phyloP scores from a whole-genome alignment of 64 coral and sea anemone species.

The Orbicella faveolata region DNA sequence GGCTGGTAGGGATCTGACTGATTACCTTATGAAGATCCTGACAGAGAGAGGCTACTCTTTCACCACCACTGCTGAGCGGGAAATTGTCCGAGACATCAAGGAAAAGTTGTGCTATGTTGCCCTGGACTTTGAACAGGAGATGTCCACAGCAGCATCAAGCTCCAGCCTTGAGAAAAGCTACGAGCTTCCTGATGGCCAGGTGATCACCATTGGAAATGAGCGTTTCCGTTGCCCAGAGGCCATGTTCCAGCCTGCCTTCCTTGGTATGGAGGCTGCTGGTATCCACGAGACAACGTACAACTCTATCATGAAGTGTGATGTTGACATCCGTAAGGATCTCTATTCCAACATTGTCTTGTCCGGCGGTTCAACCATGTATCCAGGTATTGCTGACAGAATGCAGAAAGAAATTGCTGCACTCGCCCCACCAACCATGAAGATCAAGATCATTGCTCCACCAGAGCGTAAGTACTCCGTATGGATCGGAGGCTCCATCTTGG shows the following conservation, averaged over 20 bases:
- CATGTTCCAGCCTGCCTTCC: conserved; percentile 78
- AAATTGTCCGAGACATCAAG: conserved; percentile 77
- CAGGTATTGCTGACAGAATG: conserved; percentile 89
- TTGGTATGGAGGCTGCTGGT: conserved; percentile 86
- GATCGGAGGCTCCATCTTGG: conserved; percentile 89
- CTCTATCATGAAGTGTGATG: conserved; percentile 90
- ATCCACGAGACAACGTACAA: conserved; percentile 92
- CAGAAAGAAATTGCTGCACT: conserved; percentile 86
- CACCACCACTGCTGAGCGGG: conserved; percentile 75
- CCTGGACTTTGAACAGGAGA: conserved; percentile 81
- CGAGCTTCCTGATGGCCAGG: conserved; percentile 81
- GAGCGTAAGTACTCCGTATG: conserved; percentile 91
- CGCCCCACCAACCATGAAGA: conserved; percentile 91
- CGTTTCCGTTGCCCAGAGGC: conserved; percentile 85
- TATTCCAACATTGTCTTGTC: conserved; percentile 87
- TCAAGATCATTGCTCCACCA: conserved; percentile 88
- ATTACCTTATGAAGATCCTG: conserved; percentile 76
- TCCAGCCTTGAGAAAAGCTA: conserved; percentile 92
- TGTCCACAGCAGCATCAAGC: conserved; percentile 70
- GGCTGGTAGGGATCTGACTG: conserved; percentile 68
- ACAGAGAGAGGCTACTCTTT: conserved; percentile 73
- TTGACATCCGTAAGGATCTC: conserved; percentile 87
- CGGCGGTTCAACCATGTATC: conserved; percentile 88
- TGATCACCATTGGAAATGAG: conserved; percentile 90
- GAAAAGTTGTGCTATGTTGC: conserved; percentile 74